These are phyloP conservation scores for Protaetia brevitarsis DNA, from an alignment of 1,140 invertebrate species.

Conservation along the genomic window DNA sequence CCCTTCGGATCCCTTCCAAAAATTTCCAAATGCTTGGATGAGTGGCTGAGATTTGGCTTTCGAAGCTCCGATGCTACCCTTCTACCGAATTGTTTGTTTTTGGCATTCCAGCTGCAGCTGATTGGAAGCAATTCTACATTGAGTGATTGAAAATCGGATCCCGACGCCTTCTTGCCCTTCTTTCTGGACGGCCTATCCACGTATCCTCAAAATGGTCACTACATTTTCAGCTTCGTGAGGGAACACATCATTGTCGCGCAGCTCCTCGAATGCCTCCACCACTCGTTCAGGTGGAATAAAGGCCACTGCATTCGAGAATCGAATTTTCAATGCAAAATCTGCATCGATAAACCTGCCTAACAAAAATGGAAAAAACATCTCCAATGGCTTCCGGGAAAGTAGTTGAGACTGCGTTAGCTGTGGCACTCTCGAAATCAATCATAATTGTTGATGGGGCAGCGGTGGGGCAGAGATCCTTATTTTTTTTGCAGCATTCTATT, in stretches of 20 bases:
- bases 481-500: conserved; percentile 2
- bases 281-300: conserved; percentile 12
- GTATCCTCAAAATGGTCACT: conserved; percentile 25
- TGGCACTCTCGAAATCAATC: conserved; percentile 22
- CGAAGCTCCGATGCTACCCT: conserved; percentile 10
- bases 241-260: conserved; percentile 11
- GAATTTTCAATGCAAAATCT: conserved; percentile 6
- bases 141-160: not conserved
- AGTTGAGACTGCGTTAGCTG: not conserved
- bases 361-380: conserved; percentile 18
- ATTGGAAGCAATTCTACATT: conserved; percentile 14
- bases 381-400: not conserved
- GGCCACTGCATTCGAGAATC: conserved; percentile 1
- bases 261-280: conserved; percentile 5
- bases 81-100: conserved; percentile 21
- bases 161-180: not conserved
- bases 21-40: conserved; percentile 22
- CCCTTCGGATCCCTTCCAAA: not conserved
- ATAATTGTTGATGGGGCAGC: not conserved
- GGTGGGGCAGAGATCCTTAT: not conserved
- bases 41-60: not conserved
- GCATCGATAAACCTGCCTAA: conserved; percentile 1
- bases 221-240: conserved; percentile 2
- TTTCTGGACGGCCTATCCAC: conserved; percentile 19
- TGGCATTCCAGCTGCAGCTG: not conserved